phyloP scores from a whole-genome alignment of 1,140 invertebrate genomes.

The Camponotus pennsylvanicus region DNA sequence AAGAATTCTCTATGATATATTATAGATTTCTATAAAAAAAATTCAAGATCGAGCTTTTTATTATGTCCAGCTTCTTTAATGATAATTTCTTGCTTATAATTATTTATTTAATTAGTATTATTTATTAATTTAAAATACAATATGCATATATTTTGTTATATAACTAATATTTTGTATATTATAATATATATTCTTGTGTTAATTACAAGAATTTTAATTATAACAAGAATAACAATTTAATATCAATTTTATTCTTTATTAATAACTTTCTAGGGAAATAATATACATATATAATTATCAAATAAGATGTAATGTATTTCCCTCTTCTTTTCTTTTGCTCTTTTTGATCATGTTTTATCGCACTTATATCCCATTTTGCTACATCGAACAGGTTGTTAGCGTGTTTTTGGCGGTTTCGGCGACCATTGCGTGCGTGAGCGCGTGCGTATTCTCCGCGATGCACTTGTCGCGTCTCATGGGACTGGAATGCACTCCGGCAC shows the following conservation, averaged over 20 bases:
- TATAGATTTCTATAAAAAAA: neutral
- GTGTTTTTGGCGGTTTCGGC: slow-evolving; percentile 82
- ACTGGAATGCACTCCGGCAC: slow-evolving; percentile 83
- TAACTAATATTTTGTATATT: neutral
- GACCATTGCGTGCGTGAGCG: slow-evolving; percentile 83
- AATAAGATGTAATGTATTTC: too few species aligned
- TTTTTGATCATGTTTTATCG: neutral
- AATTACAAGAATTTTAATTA: neutral
- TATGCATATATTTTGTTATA: neutral
- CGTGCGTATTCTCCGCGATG: slow-evolving; percentile 83
- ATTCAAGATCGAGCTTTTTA: neutral
- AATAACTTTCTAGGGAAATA: neutral
- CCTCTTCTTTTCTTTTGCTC: too few species aligned
- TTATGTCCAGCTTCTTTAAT: neutral
- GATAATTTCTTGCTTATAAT: neutral
- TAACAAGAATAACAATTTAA: neutral
- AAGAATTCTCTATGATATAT: slow-evolving; percentile 8
- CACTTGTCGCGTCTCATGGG: slow-evolving; percentile 84
- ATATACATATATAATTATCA: neutral
- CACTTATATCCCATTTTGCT: slow-evolving; percentile 25
- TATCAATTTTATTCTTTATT: slow-evolving; percentile 1
- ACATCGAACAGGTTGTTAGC: slow-evolving; percentile 81
- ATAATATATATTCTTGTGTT: neutral
- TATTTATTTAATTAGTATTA: too few species aligned
- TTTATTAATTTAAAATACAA: neutral